phyloP scores from a whole-genome alignment of 2,797 vertebrate genomes.

The Crenuchus spilurus region DNA sequence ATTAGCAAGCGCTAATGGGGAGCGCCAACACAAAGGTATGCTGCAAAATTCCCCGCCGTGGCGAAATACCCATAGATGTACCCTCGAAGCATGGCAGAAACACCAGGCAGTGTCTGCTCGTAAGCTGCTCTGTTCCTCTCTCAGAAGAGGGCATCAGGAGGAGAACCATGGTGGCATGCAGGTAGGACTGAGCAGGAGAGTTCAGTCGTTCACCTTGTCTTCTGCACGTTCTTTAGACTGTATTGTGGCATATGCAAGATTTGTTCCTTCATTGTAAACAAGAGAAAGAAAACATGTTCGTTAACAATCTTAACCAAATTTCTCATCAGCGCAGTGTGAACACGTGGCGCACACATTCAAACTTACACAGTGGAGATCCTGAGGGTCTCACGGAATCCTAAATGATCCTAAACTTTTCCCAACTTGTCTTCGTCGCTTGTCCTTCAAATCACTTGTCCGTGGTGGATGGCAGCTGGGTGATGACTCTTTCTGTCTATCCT shows the following conservation, averaged over 20 bases:
- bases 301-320: not conserved
- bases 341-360: not conserved
- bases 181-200: not conserved
- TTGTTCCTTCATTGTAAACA: not conserved
- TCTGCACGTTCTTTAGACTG: not conserved
- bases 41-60: slow-evolving; percentile 33
- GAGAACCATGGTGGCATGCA: slow-evolving; percentile 6
- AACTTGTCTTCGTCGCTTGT: slow-evolving; percentile 29
- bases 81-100: slow-evolving; percentile 3
- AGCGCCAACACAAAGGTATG: slow-evolving; percentile 42
- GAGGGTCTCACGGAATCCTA: not conserved
- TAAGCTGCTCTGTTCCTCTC: not conserved
- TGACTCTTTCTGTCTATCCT: slow-evolving; percentile 79
- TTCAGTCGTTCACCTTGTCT: not conserved
- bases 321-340: not conserved
- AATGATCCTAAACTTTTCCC: slow-evolving; percentile 46
- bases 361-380: slow-evolving; percentile 28
- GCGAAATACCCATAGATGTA: slow-evolving; percentile 19
- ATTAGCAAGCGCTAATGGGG: slow-evolving; percentile 40
- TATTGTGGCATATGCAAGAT: not conserved
- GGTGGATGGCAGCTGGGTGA: slow-evolving; percentile 53
- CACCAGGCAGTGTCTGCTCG: not conserved
- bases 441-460: slow-evolving; percentile 45
- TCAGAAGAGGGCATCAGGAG: not conserved
- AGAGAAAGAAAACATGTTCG: not conserved